Base-by-base conservation (phyloP, 2,797 vertebrate species). In the Trachops cirrhosus region DNA sequence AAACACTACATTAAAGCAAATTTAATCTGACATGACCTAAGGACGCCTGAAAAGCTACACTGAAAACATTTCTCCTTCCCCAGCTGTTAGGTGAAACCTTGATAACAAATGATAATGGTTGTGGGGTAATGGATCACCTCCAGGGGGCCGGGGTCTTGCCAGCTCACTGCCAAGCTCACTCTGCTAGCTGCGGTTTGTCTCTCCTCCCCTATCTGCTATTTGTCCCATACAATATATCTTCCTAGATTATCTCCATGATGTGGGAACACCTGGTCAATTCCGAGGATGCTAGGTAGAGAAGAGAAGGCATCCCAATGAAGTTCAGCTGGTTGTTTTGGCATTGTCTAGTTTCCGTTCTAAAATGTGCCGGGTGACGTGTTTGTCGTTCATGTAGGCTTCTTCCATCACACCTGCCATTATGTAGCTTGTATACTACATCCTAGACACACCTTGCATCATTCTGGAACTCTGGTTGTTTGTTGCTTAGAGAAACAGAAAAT, bases 1-100 rank as follows among this genome's bases (percentile, higher is more conserved):
- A 98, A 99, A 99, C 99, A 98, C 98, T 97, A 98, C 98, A 98
- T 99, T 99, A 99, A 99, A 99, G 98, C 98, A 98, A 99, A 99
- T 98, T 98, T 99, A 98, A 99, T 99, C 99, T 98, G 98, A 98
- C 96, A 98, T 94, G 98, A 99, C 98, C 98, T 97, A 98, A 98
- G 98, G 98, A 8, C 46, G 98, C 98, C 98, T 98, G 99, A 99
- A 99, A 99, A 99, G 98, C 98, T 96, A 98, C 98, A 97, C 98
- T 98, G 98, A 98, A 98, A 99, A 98, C 98, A 98, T 99, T 99
- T 99, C 98, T 98, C 99, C 98, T 99, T 99, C 96, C 97, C 98
- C 98, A 98, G 98, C 98, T 98, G 98, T 97, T 99, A 98, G 98
- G 98, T 98, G 98, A 99, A 98, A 98, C 98, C 98, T 99, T 98